Conservation (phyloP, 2,888 invertebrate genomes). For the Pasiphila rectangulata region DNA sequence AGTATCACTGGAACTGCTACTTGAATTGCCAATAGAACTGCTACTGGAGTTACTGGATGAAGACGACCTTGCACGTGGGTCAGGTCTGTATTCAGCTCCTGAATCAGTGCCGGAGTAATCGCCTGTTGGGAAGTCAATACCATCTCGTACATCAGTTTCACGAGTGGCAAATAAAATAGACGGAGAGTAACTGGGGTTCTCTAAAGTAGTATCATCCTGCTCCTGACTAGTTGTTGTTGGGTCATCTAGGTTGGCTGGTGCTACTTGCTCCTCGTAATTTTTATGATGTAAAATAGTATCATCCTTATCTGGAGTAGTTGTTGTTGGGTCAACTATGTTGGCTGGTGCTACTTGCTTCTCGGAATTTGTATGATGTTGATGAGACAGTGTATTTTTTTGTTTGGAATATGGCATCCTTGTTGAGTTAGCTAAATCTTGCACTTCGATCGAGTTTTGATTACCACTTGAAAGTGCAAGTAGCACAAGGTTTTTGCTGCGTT, state of each 20-base stretch:
- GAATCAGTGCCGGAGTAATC: slow-evolving; percentile 23
- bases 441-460: slow-evolving; percentile 14
- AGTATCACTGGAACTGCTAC: slow-evolving; percentile 21
- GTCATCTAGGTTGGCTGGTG: not conserved
- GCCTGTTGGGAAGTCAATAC: slow-evolving; percentile 17
- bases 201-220: slow-evolving; percentile 5
- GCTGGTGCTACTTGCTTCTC: not conserved
- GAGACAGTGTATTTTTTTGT: slow-evolving; percentile 5
- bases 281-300: slow-evolving; percentile 3
- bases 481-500: slow-evolving; percentile 16
- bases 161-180: slow-evolving; percentile 4
- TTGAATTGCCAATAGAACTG: slow-evolving; percentile 10
- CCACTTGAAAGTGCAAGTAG: slow-evolving; percentile 6
- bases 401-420: slow-evolving; percentile 3
- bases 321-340: not conserved
- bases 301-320: slow-evolving; percentile 2
- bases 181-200: slow-evolving; percentile 7
- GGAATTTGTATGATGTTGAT: slow-evolving; percentile 1
- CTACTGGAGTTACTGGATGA: slow-evolving; percentile 18
- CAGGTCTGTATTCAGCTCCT: slow-evolving; percentile 22
- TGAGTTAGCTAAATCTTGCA: slow-evolving; percentile 5
- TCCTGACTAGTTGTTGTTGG: slow-evolving; percentile 1
- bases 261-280: not conserved
- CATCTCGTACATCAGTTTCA: slow-evolving; percentile 4
- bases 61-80: slow-evolving; percentile 8